phyloP scores from a whole-genome alignment of 2,797 vertebrate genomes.

The Fistularia tabacaria region DNA sequence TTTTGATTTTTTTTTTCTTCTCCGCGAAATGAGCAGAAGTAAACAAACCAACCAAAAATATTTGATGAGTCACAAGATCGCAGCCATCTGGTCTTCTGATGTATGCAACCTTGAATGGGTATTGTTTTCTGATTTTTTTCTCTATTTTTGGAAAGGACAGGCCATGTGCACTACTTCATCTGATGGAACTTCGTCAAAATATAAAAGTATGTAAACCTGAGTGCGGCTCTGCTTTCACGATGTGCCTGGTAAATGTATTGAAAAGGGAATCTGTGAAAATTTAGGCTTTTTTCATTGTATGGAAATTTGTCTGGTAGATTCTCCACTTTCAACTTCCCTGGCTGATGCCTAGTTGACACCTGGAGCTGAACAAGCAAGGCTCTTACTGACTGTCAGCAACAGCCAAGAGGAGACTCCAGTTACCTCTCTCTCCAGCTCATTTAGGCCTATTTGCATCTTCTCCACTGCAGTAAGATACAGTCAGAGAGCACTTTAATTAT shows the following conservation, averaged over 20 bases:
- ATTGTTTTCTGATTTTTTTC: conserved; percentile 49
- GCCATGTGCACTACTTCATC: conserved; percentile 44
- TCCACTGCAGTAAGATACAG: conserved; percentile 1
- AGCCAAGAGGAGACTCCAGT: conserved; percentile 59
- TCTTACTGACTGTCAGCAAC: conserved; percentile 44
- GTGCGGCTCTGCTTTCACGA: conserved; percentile 50
- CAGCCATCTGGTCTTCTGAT: conserved; percentile 78
- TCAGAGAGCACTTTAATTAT: no score
- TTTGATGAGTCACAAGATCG: conserved; percentile 73
- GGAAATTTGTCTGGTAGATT: conserved; percentile 49
- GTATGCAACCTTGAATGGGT: conserved; percentile 74
- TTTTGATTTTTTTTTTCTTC: conserved; percentile 77
- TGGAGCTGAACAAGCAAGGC: conserved; percentile 48
- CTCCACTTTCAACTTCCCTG: conserved; percentile 65
- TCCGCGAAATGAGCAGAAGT: conserved; percentile 77
- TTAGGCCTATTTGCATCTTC: conserved; percentile 25
- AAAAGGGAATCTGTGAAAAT: conserved; percentile 28
- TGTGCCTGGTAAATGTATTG: conserved; percentile 54
- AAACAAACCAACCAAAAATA: conserved; percentile 69
- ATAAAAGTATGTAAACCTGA: conserved; percentile 58
- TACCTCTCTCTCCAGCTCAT: conserved; percentile 41
- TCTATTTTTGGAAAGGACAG: conserved; percentile 19
- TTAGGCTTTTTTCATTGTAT: conserved; percentile 14
- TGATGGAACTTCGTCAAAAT: conserved; percentile 41
- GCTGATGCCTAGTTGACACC: conserved; percentile 71